Conservation (phyloP, 2,797 vertebrate species). For the Kryptopterus vitreolus region DNA sequence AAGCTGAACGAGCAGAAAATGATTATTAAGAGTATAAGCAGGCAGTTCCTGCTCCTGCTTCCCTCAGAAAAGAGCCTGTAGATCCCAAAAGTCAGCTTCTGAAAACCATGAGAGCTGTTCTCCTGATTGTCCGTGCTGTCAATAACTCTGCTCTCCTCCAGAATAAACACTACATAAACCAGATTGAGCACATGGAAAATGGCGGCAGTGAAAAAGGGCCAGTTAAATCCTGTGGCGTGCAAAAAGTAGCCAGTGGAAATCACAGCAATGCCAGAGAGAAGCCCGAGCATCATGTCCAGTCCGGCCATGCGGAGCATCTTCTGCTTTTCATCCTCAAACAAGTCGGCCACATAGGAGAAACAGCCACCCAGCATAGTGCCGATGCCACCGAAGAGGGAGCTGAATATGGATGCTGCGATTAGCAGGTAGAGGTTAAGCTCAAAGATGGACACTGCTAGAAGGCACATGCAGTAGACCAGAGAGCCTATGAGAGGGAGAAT, state of each 20-base stretch:
- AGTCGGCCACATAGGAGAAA: constrained; percentile 88
- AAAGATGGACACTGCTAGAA: constrained; percentile 79
- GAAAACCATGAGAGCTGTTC: constrained; percentile 52
- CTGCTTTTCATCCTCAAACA: constrained; percentile 77
- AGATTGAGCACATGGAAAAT: constrained; percentile 75
- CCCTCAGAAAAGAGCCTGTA: constrained; percentile 78
- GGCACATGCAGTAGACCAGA: constrained; percentile 69
- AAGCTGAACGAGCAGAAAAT: constrained; percentile 79
- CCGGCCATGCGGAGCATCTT: constrained; percentile 89
- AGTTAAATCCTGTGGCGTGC: constrained; percentile 81
- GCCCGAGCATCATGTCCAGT: constrained; percentile 87
- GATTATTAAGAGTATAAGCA: constrained; percentile 78
- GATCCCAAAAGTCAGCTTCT: constrained; percentile 73
- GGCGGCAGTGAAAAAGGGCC: constrained; percentile 81
- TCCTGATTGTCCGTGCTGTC: constrained; percentile 30
- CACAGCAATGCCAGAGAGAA: constrained; percentile 82
- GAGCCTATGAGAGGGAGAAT: constrained; percentile 80
- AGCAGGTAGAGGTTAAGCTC: constrained; percentile 82
- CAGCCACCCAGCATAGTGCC: constrained; percentile 87
- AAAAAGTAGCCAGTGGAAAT: constrained; percentile 89
- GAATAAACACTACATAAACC: constrained; percentile 80
- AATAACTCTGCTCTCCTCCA: constrained; percentile 75
- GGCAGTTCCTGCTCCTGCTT: constrained; percentile 63
- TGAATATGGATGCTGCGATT: constrained; percentile 74
- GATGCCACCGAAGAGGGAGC: constrained; percentile 83